Conservation (phyloP, 2,113 vertebrate genomes). For the Malurus cyaneus region DNA sequence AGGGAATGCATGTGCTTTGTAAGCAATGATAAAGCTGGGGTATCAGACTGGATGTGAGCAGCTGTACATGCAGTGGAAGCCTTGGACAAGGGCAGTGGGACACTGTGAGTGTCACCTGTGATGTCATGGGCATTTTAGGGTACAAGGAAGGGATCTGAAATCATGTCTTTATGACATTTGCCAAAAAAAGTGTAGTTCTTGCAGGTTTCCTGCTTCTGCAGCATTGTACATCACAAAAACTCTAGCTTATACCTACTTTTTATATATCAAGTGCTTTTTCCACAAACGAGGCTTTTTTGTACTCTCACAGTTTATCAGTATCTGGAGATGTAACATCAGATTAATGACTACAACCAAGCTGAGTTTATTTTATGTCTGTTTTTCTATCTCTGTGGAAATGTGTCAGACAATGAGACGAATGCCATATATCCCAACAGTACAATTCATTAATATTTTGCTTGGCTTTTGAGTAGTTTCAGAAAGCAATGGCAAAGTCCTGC, state of each 20-base stretch:
- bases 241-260: not conserved
- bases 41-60: not conserved
- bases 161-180: not conserved
- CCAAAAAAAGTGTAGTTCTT: not conserved
- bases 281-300: not conserved
- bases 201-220: not conserved
- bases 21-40: not conserved
- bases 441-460: not conserved
- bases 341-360: not conserved
- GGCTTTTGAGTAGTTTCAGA: not conserved
- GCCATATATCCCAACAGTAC: not conserved
- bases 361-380: not conserved
- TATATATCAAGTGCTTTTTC: not conserved
- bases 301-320: not conserved
- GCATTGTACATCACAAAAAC: not conserved
- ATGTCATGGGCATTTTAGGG: accelerated
- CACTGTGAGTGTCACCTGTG: not conserved
- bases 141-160: not conserved
- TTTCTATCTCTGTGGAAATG: not conserved
- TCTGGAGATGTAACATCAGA: not conserved
- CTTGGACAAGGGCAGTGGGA: not conserved
- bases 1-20: not conserved
- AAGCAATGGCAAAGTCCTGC: not conserved
- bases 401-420: not conserved
- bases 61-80: not conserved